Base-by-base conservation (phyloP, 2,797 vertebrate genomes). In the Rhynchotus rufescens region DNA sequence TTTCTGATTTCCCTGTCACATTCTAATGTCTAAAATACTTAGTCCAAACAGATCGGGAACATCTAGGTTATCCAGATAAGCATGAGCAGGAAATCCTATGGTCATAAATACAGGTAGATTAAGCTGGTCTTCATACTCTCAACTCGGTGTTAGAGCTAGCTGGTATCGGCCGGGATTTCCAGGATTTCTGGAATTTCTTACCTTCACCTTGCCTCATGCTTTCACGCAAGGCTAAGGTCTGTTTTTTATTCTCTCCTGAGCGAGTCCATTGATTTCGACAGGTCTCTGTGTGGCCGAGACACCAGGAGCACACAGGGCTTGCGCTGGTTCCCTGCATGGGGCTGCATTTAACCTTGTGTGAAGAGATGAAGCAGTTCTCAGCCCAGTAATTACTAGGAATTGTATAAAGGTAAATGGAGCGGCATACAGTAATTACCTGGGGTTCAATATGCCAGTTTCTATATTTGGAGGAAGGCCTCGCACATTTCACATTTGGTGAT, bases 1-100 rank as follows among this genome's bases (percentile, higher is more conserved):
- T 93, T 95, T 97, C 96, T 71, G 86, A 96, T 97, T 90, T 96
- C 71, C 90, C 81, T 92, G 94, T 94, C 92, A 84, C 45, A 86
- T 19, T 68, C 56, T 62, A 92, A 54, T 9, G 52, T 74, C 73
- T 82, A 54, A 88, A 93, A 80, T 56, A 30, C 32, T 38, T n/a
- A 28, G 60, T 21, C 74, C 91, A 86, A 83, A 91, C 74, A 86
- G 93, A 62, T 71, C 89, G 80, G 76, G 72, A 85, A 56, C 40
- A 62, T 21, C 49, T 15, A 25, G 17, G 26, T 45, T 73, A 45
- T 52, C 26, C 5, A 21, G 77, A 45, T 15, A 38, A 85, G 51
- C 38, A 34, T 1, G 1, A 2, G 40, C 45, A 66, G 38, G 60
- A 87, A 72, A 3, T 10, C 36, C 28, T 60, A 73, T 6, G 67